Evolutionary conservation across 2,797 vertebrate species (phyloP).

Genomic region (Sebastes flavidus): DNA sequence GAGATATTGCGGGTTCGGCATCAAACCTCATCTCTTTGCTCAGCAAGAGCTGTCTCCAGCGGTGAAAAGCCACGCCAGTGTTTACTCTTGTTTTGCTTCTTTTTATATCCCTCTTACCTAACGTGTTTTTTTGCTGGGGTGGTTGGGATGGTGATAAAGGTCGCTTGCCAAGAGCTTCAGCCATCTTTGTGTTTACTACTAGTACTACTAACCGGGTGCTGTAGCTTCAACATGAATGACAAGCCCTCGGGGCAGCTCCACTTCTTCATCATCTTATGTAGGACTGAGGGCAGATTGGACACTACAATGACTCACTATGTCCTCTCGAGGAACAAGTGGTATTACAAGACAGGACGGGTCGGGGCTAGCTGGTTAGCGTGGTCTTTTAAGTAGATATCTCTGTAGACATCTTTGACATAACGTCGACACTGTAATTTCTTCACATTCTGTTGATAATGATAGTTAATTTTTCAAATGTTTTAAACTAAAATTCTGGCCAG

Average conservation of each 20-base stretch:
- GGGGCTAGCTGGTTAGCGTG: background rate
- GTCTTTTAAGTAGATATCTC: background rate
- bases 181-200: background rate
- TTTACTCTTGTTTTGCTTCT: too few relatives aligned
- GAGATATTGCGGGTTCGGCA: background rate
- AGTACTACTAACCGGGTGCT: background rate
- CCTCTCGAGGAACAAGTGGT: too few relatives aligned
- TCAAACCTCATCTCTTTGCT: background rate
- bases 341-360: too few relatives aligned
- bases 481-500: background rate
- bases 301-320: too few relatives aligned
- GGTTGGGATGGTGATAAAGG: background rate
- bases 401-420: background rate
- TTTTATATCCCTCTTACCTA: too few relatives aligned
- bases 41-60: background rate
- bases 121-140: too few relatives aligned
- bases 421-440: background rate
- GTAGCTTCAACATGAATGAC: background rate
- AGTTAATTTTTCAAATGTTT: background rate
- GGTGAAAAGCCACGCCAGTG: too few relatives aligned
- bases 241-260: too few relatives aligned
- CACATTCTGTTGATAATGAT: background rate
- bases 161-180: background rate
- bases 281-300: too few relatives aligned
- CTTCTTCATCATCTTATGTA: too few relatives aligned